These are phyloP conservation scores for Epinotia nisella DNA, from an alignment of 2,888 invertebrate genomes.

Conservation along the genomic window DNA sequence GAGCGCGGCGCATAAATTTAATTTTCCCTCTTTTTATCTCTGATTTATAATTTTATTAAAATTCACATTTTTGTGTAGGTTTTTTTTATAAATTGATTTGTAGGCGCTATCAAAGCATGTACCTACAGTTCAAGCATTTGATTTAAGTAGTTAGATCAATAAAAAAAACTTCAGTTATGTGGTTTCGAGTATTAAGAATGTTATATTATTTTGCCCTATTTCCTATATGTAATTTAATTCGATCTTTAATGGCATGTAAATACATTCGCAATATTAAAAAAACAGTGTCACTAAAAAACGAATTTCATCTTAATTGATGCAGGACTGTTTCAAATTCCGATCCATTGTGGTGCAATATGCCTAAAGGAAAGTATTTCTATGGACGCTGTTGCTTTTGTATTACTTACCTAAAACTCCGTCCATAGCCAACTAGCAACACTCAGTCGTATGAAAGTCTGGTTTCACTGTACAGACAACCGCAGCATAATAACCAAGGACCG, in stretches of 20 bases:
- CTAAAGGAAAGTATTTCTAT: neutral
- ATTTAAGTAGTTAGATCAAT: neutral
- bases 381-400: neutral
- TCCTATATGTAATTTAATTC: neutral
- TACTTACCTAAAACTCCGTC: neutral
- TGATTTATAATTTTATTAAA: slow-evolving; percentile 15
- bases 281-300: neutral
- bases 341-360: too few relatives aligned
- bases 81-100: neutral
- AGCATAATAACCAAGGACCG: too few relatives aligned
- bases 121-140: neutral
- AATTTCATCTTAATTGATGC: neutral
- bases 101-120: neutral
- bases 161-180: too few relatives aligned
- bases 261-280: neutral
- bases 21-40: slow-evolving; percentile 31
- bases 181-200: neutral
- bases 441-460: neutral
- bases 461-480: neutral
- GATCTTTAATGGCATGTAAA: neutral
- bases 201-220: neutral
- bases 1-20: slow-evolving; percentile 26
- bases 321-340: neutral
- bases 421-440: neutral
- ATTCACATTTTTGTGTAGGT: neutral